Percentiles rank a stretch among this genome's conserved stretches.
Evolutionary conservation across 2,888 invertebrate genomes (phyloP).

Genomic region (Pseudolycoriella hygida): DNA sequence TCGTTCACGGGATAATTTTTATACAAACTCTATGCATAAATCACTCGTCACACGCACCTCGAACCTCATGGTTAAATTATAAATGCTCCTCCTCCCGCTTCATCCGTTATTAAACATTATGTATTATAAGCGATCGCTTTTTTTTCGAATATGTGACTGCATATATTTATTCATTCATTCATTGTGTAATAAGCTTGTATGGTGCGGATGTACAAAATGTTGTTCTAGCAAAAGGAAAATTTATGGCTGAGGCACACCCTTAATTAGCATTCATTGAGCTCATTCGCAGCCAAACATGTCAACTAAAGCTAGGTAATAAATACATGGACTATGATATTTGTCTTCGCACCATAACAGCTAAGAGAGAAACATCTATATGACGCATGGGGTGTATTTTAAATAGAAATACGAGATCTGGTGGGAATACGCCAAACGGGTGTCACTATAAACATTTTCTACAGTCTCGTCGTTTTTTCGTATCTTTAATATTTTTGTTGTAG

Average conservation of each 20-base stretch:
- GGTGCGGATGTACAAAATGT: not conserved
- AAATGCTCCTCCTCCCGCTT: too few species aligned
- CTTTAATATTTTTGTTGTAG: too few species aligned
- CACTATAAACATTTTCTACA: too few species aligned
- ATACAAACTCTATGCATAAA: slow-evolving; percentile 1
- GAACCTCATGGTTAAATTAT: not conserved
- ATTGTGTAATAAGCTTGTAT: not conserved
- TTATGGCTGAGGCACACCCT: slow-evolving; percentile 3
- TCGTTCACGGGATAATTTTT: slow-evolving; percentile 1
- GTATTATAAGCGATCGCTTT: not conserved
- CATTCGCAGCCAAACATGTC: slow-evolving; percentile 4
- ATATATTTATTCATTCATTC: not conserved
- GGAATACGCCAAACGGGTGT: too few species aligned
- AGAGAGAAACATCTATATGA: too few species aligned
- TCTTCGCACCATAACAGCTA: not conserved
- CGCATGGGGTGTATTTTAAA: too few species aligned
- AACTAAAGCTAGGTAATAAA: slow-evolving; percentile 1
- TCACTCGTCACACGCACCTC: slow-evolving; percentile 1
- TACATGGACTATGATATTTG: slow-evolving; percentile 1
- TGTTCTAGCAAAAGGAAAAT: slow-evolving; percentile 1
- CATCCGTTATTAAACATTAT: not conserved
- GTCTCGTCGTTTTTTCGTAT: too few species aligned
- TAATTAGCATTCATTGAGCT: slow-evolving; percentile 5
- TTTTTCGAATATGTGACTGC: not conserved
- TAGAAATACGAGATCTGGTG: too few species aligned